phyloP scores from a whole-genome alignment of 2,113 vertebrate species.

The human region GRCh38 chr1:179301001-179301500 shows the following conservation, averaged over 20 bases:
- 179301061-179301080: too few relatives aligned
- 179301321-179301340: background rate
- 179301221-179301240: background rate
- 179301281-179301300: background rate
- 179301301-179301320: background rate
- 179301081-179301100: too few relatives aligned
- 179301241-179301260: background rate
- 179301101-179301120: background rate
- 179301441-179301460: background rate
- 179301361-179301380: background rate
- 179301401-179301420: background rate
- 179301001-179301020: too few relatives aligned
- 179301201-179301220: background rate
- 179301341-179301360: background rate
- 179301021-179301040: too few relatives aligned
- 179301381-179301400: background rate
- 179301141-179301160: background rate
- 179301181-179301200: background rate
- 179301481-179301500: background rate
- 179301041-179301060: too few relatives aligned
- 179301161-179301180: background rate
- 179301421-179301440: too few relatives aligned
- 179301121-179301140: background rate
- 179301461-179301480: background rate
- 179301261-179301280: background rate